Evolutionary conservation across 2,888 invertebrate genomes (phyloP).

Genomic region (Endotricha flammealis): DNA sequence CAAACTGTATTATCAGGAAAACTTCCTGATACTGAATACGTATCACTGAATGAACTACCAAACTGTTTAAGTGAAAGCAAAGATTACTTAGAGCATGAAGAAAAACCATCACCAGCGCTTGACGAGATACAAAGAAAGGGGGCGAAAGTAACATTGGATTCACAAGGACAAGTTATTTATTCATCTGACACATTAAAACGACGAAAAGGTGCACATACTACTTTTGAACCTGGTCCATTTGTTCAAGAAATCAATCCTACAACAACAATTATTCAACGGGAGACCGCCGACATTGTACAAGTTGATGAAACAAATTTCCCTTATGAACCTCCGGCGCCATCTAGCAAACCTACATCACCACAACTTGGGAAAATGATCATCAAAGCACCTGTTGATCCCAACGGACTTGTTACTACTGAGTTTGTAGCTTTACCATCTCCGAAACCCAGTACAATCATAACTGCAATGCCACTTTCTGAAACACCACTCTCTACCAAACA

Average conservation of each 20-base stretch:
- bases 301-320: conserved; percentile 71
- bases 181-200: conserved; percentile 90
- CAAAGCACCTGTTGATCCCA: conserved; percentile 69
- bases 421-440: conserved; percentile 77
- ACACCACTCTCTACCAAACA: conserved; percentile 37
- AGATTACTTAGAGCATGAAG: conserved; percentile 60
- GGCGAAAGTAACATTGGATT: conserved; percentile 89
- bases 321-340: conserved; percentile 54
- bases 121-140: conserved; percentile 79
- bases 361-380: conserved; percentile 82
- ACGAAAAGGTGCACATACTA: conserved; percentile 88
- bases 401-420: conserved; percentile 72
- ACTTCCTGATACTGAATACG: conserved; percentile 84
- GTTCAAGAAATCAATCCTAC: conserved; percentile 81
- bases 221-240: conserved; percentile 92
- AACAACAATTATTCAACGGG: conserved; percentile 54
- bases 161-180: conserved; percentile 92
- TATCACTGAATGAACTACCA: conserved; percentile 89
- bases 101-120: conserved; percentile 44
- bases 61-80: conserved; percentile 63
- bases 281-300: conserved; percentile 60
- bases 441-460: conserved; percentile 80
- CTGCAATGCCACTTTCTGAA: conserved; percentile 70
- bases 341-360: conserved; percentile 79
- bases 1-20: conserved; percentile 79